Evolutionary conservation across 2,113 vertebrate species (phyloP).

Genomic region (Salvator merianae): DNA sequence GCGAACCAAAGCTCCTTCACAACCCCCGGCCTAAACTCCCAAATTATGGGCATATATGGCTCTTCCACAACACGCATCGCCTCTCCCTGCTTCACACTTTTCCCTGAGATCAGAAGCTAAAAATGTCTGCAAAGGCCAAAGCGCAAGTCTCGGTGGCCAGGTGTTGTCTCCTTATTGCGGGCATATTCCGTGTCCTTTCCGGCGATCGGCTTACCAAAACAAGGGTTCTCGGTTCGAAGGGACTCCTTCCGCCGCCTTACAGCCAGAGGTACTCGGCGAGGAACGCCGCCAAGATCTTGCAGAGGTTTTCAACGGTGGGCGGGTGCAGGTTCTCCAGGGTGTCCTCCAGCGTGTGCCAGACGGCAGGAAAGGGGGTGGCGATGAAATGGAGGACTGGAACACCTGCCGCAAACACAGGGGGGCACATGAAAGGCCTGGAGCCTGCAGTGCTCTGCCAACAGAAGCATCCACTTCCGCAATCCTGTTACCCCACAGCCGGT

Average conservation of each 20-base stretch:
- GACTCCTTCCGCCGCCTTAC: neutral
- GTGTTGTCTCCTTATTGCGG: no score
- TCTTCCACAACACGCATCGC: no score
- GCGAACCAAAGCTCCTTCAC: neutral
- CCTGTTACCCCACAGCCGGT: no score
- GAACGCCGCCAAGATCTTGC: slow-evolving; percentile 84
- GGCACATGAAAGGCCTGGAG: neutral
- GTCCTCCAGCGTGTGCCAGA: slow-evolving; percentile 89
- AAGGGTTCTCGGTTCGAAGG: no score
- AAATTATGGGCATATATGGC: neutral
- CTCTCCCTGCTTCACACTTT: neutral
- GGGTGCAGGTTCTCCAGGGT: slow-evolving; percentile 84
- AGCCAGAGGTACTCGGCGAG: slow-evolving; percentile 77
- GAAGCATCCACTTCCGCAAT: no score
- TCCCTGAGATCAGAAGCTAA: neutral
- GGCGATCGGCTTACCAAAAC: no score
- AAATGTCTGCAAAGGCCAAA: neutral
- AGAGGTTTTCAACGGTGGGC: slow-evolving; percentile 85
- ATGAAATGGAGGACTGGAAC: slow-evolving; percentile 75
- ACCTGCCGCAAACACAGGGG: neutral
- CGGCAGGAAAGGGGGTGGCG: slow-evolving; percentile 85
- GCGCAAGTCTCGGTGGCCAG: neutral
- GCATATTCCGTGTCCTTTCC: neutral
- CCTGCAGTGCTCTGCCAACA: neutral
- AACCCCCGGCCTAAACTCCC: neutral